These are phyloP conservation scores for Tuta absoluta DNA, from an alignment of 2,888 invertebrate genomes.

Conservation along the genomic window DNA sequence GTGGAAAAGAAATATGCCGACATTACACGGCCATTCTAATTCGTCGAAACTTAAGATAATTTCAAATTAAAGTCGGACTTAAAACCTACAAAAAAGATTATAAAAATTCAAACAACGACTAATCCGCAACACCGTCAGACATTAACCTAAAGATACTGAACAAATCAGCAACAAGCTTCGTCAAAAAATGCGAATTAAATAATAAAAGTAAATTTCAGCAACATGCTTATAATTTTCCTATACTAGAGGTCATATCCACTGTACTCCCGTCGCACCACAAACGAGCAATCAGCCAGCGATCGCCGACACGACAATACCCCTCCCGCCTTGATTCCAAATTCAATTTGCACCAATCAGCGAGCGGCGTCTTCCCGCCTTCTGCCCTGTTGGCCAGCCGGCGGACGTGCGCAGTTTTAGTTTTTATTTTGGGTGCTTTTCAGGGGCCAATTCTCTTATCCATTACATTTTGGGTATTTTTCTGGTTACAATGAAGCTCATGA, in stretches of 20 bases:
- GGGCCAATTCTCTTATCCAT: conserved; percentile 37
- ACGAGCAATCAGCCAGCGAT: conserved; percentile 81
- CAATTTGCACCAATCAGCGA: conserved; percentile 81
- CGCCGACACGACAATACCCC: conserved; percentile 79
- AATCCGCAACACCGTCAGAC: too few species aligned
- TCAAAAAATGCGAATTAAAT: too few species aligned
- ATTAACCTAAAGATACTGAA: too few species aligned
- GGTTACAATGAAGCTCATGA: too few species aligned
- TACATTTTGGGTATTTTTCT: conserved; percentile 36
- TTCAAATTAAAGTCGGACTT: too few species aligned
- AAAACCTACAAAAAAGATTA: too few species aligned
- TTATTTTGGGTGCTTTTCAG: conserved; percentile 36
- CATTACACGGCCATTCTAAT: too few species aligned
- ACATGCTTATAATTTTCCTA: background rate
- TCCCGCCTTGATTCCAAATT: conserved; percentile 75
- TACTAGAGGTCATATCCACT: conserved; percentile 45
- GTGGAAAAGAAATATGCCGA: too few species aligned
- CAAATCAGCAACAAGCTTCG: too few species aligned
- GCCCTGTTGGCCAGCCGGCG: conserved; percentile 57
- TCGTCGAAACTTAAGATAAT: too few species aligned
- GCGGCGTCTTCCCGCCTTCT: conserved; percentile 78
- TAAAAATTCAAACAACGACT: too few species aligned
- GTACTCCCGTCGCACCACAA: conserved; percentile 66
- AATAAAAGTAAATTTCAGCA: too few species aligned
- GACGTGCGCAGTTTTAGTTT: conserved; percentile 57